These are phyloP conservation scores for Sander lucioperca DNA, from an alignment of 2,113 vertebrate species.

Conservation along the genomic window DNA sequence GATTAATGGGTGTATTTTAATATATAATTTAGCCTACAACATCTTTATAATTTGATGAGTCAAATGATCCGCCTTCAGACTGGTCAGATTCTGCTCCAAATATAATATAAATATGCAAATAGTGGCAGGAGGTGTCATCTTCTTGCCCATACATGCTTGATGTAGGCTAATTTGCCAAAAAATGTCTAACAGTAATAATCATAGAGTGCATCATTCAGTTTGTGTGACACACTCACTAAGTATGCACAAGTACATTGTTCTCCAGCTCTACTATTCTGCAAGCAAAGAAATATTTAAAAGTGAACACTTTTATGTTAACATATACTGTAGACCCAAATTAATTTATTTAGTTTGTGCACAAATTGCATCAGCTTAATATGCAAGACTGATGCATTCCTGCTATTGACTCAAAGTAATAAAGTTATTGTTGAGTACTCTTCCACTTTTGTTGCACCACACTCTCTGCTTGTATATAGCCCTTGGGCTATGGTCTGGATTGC, in stretches of 20 bases:
- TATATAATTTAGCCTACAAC: slow-evolving; percentile 15
- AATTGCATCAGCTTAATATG: not conserved
- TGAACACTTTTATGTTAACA: not conserved
- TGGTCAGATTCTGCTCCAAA: slow-evolving; percentile 27
- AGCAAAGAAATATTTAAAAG: not conserved
- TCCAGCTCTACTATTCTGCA: not conserved
- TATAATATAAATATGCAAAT: slow-evolving; percentile 47
- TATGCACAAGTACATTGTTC: not conserved
- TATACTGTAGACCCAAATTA: not conserved
- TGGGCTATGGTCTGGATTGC: not conserved
- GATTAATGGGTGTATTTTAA: slow-evolving; percentile 20
- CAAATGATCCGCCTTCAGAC: slow-evolving; percentile 31
- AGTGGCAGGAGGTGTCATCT: slow-evolving; percentile 9
- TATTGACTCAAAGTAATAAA: slow-evolving; percentile 1
- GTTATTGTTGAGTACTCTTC: not conserved
- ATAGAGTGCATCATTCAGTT: not conserved
- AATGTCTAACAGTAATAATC: not conserved
- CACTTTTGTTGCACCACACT: not conserved
- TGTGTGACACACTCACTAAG: not conserved
- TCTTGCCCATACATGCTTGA: not conserved
- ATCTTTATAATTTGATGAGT: slow-evolving; percentile 30
- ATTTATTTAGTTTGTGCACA: not conserved
- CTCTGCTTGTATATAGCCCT: not conserved
- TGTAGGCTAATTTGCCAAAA: not conserved
- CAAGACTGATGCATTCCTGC: not conserved